Evolutionary conservation across 2,888 invertebrate genomes (phyloP), one percentile per base, ranked within the genome.

Genomic region (Endomychus coccineus): DNA sequence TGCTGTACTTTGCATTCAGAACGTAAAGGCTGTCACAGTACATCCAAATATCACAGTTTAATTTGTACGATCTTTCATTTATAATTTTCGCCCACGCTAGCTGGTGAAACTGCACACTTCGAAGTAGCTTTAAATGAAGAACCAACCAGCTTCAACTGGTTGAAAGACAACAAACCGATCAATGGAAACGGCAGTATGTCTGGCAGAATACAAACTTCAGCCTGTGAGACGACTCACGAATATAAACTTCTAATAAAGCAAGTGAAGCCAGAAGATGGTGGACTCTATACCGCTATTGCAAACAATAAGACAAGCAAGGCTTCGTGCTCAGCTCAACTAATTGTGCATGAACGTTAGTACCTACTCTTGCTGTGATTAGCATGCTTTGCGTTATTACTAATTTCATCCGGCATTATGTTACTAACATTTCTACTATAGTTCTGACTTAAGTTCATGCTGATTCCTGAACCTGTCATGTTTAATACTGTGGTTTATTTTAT

Each of bases 241-340:
- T 83, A 83, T 62, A 80, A 77, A 37, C 69, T 95, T 48, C 75
- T 80, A 51, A 75, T 87, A 45, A 76, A 78, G 54, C 84, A 88
- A 61, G 83, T 83, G 52, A 61, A 66, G 14, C 70, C 82, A 51
- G 77, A 75, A 16, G 95, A 95, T 65, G 75, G 80, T n/a, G 94
- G 91, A 30, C 75, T 88, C 25, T 96, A 96, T 64, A 88, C 89
- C 0, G 89, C 90, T 27, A 78, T 87, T 45, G 92, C 92, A 12
- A 80, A 82, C 39, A 89, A 90, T 57, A 71, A 73, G 15, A 76
- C 79, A 39, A 89, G 91, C 42, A 83, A 83, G 52, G 73, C 85
- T 27, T 80, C 84, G 41, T 87, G 89, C 63, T 88, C 90, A 23
- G 88, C 90, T 41, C 87, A 88, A 67, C 76, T 92, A 53, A 76